These are phyloP conservation scores for Toxotes jaculatrix DNA, from an alignment of 2,113 vertebrate genomes.

Conservation along the genomic window DNA sequence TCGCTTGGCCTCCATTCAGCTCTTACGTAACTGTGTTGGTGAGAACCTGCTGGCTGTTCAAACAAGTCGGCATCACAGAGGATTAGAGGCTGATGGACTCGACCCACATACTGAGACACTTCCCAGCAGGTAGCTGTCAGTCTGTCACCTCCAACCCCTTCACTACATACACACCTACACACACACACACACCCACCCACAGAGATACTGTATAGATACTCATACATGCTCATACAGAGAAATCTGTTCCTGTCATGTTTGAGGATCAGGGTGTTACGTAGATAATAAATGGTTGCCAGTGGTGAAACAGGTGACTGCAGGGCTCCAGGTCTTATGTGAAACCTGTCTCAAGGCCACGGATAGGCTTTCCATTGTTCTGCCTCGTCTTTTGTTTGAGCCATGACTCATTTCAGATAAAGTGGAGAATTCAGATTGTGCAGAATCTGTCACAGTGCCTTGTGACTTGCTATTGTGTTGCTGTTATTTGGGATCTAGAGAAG, in stretches of 20 bases:
- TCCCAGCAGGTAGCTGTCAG: conserved; percentile 57
- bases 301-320: conserved; percentile 53
- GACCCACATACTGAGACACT: conserved; percentile 69
- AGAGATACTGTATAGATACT: conserved; percentile 7
- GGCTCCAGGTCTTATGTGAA: conserved; percentile 34
- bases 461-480: conserved; percentile 28
- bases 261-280: conserved; percentile 33
- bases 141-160: conserved; percentile 4
- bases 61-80: conserved; percentile 72
- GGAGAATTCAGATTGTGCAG: conserved; percentile 25
- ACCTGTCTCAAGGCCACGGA: conserved; percentile 50
- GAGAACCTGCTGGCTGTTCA: conserved; percentile 82
- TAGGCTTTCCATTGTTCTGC: conserved; percentile 60
- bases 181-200: background rate
- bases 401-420: conserved; percentile 63
- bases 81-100: conserved; percentile 67
- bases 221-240: conserved; percentile 12
- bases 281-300: conserved; percentile 44
- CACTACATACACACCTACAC: background rate
- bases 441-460: conserved; percentile 2
- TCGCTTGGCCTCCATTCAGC: conserved; percentile 58
- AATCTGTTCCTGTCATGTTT: conserved; percentile 42
- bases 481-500: conserved; percentile 23
- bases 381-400: conserved; percentile 42
- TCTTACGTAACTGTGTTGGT: conserved; percentile 72